Base-by-base conservation (phyloP, 2,888 invertebrate genomes). In the Cancer borealis region DNA sequence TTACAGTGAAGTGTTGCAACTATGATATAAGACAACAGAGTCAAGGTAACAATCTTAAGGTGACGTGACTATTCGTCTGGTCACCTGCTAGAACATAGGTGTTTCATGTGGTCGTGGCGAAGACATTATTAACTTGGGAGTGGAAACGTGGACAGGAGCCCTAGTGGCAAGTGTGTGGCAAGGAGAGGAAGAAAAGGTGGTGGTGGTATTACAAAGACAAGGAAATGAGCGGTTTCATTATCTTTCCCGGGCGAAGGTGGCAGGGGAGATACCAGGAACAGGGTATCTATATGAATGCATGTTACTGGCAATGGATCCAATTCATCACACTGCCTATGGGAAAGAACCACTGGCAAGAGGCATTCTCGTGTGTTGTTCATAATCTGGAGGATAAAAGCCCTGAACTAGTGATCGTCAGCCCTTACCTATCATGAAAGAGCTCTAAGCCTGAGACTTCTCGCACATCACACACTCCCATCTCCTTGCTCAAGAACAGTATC, bases 161-260 rank as follows among this genome's bases (percentile, higher is more conserved):
- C 12, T 12, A 17, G 21, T 14, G 60, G 60, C 14, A 66, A n/a
- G 30, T 4, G 30, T 14, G 66, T 21, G 30, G 79, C 12, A 30
- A 26, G 79, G 79, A 26, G 30, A 30, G 30, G 39, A 84, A 84
- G 79, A 30, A 26, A 21, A 12, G 39, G 39, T 10, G 8, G 30
- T 26, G 79, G 79, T 30, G 79, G 30, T 8, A 14, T 84, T 84
- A 84, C 79, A 84, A 84, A 84, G 79, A 84, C 79, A 30, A 84
- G 79, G 79, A 84, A 84, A 84, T 84, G 79, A 84, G 8, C 21
- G 39, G 79, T 30, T 30, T 84, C 79, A 79, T 79, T n/a, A 79
- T 79, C 12, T 84, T 84, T 84, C 79, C 79, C 79, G 79, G 79
- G 39, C 39, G 10, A 54, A 17, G 14, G 54, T 14, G 26, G 39